Base-by-base conservation (phyloP, 2,113 vertebrate genomes). In the Poeciliopsis turrubarensis region DNA sequence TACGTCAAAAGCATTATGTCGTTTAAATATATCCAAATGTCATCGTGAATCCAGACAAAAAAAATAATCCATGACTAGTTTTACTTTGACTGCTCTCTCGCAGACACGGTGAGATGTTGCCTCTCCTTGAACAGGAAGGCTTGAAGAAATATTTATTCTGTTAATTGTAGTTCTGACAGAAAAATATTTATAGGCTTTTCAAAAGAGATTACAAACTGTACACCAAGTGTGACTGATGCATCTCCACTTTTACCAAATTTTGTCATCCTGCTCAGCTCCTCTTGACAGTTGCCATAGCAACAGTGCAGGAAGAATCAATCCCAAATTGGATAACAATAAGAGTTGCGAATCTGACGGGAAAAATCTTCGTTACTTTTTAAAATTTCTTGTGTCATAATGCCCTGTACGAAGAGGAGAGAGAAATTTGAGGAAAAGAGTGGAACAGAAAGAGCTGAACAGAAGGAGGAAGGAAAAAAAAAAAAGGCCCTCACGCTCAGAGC, bases 221-320 rank as follows among this genome's bases (percentile, higher is more conserved):
- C 22, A 57, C 51, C 25, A 11, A 11, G 7, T n/a, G 25, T 57
- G 51, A n/a, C 17, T 10, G 51, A 57, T n/a, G 22, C 51, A 57
- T 25, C 25, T n/a, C 51, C 25, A 57, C 51, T 57, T 47, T 57
- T 11, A 57, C n/a, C 8, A 57, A 25, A 83, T 85, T 86, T 93
- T 85, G 84, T 89, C 83, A 86, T 76, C 72, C 72, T 19, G 54
- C 39, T 70, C 75, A 67, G 69, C 82, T 75, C 79, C 79, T 7
- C 86, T 89, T 84, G 84, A 77, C 73, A 77, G 89, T 92, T 92
- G 79, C 91, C 80, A 87, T 91, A 82, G 87, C 37, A 65, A 92
- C 84, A 14, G 9, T 0, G 61, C 80, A 68, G 75, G 84, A 64
- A 85, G 75, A 76, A 65, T 84, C 72, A 78, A 87, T 91, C 72